A percentile compares a stretch with the other conserved stretches of the same genome.
Evolutionary conservation across 2,888 invertebrate species (phyloP).

Genomic region (Capitulum mitella): DNA sequence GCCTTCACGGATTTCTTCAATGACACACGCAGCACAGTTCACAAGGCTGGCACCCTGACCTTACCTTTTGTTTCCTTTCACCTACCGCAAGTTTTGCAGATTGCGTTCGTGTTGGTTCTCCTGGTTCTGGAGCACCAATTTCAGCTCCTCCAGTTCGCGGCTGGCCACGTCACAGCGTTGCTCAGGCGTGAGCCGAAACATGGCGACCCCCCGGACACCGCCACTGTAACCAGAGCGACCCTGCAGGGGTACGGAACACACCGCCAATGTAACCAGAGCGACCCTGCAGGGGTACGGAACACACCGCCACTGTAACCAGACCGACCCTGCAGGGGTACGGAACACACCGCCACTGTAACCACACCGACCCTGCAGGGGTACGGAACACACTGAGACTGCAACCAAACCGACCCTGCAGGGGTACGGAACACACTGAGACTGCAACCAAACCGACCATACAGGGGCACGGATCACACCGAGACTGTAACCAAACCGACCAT

Average conservation of each 20-base stretch:
- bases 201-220: not conserved
- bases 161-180: slow-evolving; percentile 11
- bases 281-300: too few relatives aligned
- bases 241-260: too few relatives aligned
- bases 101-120: slow-evolving; percentile 9
- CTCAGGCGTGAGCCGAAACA: not conserved
- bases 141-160: slow-evolving; percentile 9
- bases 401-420: not conserved
- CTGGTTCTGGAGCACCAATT: not conserved
- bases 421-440: too few relatives aligned
- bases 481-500: too few relatives aligned
- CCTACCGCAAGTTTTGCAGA: not conserved
- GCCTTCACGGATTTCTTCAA: too few relatives aligned
- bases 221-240: not conserved
- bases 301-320: not conserved
- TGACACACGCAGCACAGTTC: too few relatives aligned
- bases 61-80: too few relatives aligned
- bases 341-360: not conserved
- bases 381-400: too few relatives aligned
- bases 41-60: too few relatives aligned
- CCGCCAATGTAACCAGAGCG: not conserved
- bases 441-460: not conserved
- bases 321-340: not conserved
- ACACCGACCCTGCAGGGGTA: not conserved
- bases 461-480: too few relatives aligned